A percentile compares a stretch with the other conserved stretches of the same genome.
These are phyloP conservation scores for Morpho helenor DNA, from an alignment of 2,888 invertebrate genomes.

Conservation along the genomic window DNA sequence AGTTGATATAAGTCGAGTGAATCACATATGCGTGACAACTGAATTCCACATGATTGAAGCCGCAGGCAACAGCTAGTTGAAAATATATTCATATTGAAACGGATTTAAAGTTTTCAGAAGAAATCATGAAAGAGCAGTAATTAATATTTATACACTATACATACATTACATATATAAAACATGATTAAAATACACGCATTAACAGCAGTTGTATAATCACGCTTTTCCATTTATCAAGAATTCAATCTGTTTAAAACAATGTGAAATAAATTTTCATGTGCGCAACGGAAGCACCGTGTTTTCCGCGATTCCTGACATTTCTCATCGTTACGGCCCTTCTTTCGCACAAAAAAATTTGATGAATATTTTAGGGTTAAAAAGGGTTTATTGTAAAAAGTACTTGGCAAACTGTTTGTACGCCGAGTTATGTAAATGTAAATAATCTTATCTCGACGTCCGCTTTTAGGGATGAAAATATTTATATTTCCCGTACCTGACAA, in stretches of 20 bases:
- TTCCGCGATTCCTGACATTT: constrained; percentile 17
- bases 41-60: too few species aligned
- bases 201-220: background rate
- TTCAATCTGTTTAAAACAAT: constrained; percentile 11
- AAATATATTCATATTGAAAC: too few species aligned
- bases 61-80: too few species aligned
- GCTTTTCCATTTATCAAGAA: constrained; percentile 1
- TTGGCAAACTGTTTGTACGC: constrained; percentile 17
- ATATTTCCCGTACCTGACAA: background rate
- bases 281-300: constrained; percentile 2
- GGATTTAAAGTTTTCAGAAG: too few species aligned
- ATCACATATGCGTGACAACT: too few species aligned
- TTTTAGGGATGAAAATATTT: constrained; percentile 8
- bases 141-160: too few species aligned
- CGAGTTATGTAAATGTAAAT: constrained; percentile 23
- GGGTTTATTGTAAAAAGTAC: constrained; percentile 24
- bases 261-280: constrained; percentile 9
- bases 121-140: too few species aligned
- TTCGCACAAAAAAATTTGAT: constrained; percentile 23
- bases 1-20: too few species aligned
- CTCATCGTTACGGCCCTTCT: constrained; percentile 17
- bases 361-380: constrained; percentile 29
- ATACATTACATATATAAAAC: too few species aligned
- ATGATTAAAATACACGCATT: background rate
- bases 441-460: constrained; percentile 16